Evolutionary conservation across 2,113 vertebrate genomes (phyloP), one percentile per base, ranked within the genome.

Genomic region (Pteruthius melanotis): DNA sequence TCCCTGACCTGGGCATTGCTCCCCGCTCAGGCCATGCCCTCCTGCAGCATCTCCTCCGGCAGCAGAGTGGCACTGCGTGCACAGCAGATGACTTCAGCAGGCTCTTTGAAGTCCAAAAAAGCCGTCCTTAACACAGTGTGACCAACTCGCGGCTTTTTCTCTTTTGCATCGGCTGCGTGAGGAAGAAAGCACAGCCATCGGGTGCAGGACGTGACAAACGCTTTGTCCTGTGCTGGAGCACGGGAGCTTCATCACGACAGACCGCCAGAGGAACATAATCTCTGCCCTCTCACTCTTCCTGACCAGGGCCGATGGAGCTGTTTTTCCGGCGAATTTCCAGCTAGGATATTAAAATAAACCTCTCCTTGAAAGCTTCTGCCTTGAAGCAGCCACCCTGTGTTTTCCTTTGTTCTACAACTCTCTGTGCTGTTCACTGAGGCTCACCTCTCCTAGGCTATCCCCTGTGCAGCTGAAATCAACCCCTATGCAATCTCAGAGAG

Each of bases 261-360:
- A 27, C 57, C 72, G 78, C 53, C 49, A 27, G 74, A 83, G 49
- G 75, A 71, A 11, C 45, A 7, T 40, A 26, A 33, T 87, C 61
- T 91, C 40, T 82, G 54, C 57, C 49, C 40, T 60, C n/a, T 71
- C 28, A 5, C 60, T 82, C 74, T 66, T 90, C 74, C 82, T 88
- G 59, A 37, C 45, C 59, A 47, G 50, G 24, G 19, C 39, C 8
- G 15, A 70, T 81, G 49, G 28, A 69, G 28, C 33, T 85, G 71
- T 78, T 88, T 95, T 93, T 35, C 93, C 26, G 79, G 79, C 65
- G 74, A 94, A 64, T 94, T 93, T 91, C 57, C 90, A 91, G 50
- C 72, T 87, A 86, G 49, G 65, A 50, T 77, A 28, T 70, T 77
- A 65, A 95, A 88, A 66, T 27, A 54, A 86, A 72, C 74, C 82